These are phyloP conservation scores for Poeciliopsis turneri DNA, from an alignment of 2,797 vertebrate species.

Conservation along the genomic window DNA sequence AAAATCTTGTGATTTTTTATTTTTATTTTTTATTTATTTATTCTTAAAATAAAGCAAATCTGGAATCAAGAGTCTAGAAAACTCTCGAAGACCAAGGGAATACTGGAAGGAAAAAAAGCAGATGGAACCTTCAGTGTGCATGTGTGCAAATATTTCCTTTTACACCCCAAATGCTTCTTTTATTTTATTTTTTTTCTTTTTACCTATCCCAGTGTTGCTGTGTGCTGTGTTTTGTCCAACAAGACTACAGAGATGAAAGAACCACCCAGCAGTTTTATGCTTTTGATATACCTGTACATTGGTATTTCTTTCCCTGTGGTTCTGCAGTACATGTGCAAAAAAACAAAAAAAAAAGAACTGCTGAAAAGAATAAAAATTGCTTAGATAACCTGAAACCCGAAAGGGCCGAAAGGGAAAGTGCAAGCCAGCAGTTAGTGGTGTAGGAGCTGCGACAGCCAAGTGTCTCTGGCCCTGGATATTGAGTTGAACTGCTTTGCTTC, in stretches of 20 bases:
- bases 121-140: neutral
- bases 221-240: neutral
- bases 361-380: conserved; percentile 54
- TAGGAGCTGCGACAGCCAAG: conserved; percentile 68
- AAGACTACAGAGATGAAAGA: conserved; percentile 1
- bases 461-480: conserved; percentile 50
- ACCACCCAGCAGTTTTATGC: neutral
- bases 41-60: neutral
- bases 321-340: conserved; percentile 52
- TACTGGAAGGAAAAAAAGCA: neutral
- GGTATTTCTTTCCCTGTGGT: conserved; percentile 16
- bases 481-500: conserved; percentile 45
- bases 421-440: conserved; percentile 75
- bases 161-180: neutral
- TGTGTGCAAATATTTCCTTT: neutral
- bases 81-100: neutral
- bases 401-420: conserved; percentile 49
- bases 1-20: neutral
- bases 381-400: conserved; percentile 35
- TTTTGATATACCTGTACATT: conserved; percentile 40
- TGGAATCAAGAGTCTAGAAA: neutral
- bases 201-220: neutral
- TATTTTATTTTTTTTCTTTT: no score
- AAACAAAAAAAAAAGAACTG: conserved; percentile 26
- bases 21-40: neutral